Evolutionary conservation across 2,888 invertebrate species (phyloP), one percentile per base, ranked within the genome.

Genomic region (Acanthosoma haemorrhoidale): DNA sequence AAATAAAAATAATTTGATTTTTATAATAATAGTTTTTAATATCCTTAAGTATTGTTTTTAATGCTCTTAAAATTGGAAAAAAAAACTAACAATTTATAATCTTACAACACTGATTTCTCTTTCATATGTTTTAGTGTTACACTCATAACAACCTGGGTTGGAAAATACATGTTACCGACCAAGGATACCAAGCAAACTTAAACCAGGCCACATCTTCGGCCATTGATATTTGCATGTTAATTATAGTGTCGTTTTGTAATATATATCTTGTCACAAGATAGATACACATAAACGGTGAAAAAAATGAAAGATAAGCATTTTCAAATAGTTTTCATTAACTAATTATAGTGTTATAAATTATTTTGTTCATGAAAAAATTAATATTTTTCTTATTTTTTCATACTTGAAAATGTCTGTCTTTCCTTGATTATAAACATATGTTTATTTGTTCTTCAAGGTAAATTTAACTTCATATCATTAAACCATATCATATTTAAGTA

Each of bases 121-220:
- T 64, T 67, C 38, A 60, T 39, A 9, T 73, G 15, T 81, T 82
- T 15, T 82, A 95, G 95, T 95, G 94, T 80, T 95, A 91, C 82
- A 89, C 90, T n/a, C 94, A 95, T 82, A 90, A 88, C 75, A 91
- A 93, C 79, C 82, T 95, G 31, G 95, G 95, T 61, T 95, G 94
- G 94, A 95, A 93, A 80, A 94, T 95, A 76, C 87, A 91, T 79
- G 90, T 95, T 2, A 87, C 92, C 11, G 88, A 93, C 77, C 86
- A 87, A 0, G 90, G 89, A 15, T 72, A 73, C 39, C 38, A 8
- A 81, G 80, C 75, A 80, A 79, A 3, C n/a, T 51, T 31, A 8
- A 61, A 67, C 29, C 15, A 15, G 8, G 68, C 68, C 18, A 51
- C 67, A 29, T 39, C 36, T 67, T 67, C 67, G 67, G 57, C 57